A percentile compares a stretch with the other conserved stretches of the same genome.
phyloP scores from a whole-genome alignment of 2,113 vertebrate species.

The Melanerpes aurifrons region DNA sequence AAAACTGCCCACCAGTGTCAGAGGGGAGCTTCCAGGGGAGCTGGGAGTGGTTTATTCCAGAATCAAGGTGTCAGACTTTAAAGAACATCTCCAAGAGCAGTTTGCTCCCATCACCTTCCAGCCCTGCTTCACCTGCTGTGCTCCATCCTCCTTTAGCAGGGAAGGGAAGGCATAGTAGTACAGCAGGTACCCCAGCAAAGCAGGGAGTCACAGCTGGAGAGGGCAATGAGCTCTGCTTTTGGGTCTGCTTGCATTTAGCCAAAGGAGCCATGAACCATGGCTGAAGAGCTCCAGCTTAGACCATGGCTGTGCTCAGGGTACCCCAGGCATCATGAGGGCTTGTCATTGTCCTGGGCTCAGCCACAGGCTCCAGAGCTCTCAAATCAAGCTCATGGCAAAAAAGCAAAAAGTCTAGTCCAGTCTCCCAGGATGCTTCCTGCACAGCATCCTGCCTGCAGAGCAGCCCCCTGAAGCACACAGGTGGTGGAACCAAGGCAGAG shows the following conservation, averaged over 20 bases:
- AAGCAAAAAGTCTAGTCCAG: not conserved
- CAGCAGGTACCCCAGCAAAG: not conserved
- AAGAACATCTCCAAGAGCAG: not conserved
- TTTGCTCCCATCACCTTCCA: not conserved
- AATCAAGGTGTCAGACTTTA: not conserved
- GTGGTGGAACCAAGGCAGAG: not conserved
- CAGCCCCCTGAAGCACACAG: accelerated
- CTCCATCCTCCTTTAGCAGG: not conserved
- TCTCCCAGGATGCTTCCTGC: not conserved
- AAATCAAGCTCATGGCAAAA: not conserved
- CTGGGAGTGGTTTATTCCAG: not conserved
- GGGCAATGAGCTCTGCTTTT: not conserved
- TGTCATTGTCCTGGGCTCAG: not conserved
- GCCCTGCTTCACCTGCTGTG: not conserved
- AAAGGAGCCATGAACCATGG: not conserved
- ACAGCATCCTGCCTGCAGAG: not conserved
- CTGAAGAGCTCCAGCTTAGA: not conserved
- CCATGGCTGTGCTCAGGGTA: not conserved
- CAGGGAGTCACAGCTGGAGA: not conserved
- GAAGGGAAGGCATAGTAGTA: not conserved
- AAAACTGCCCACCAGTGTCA: not conserved
- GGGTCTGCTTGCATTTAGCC: not conserved
- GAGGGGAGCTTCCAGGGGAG: not conserved
- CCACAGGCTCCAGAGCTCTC: not conserved
- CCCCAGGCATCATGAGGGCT: accelerated